Percentiles rank a stretch among this genome's conserved stretches.
These are phyloP conservation scores for Drosophila parvula DNA, from an alignment of 1,140 invertebrate species.

Conservation along the genomic window DNA sequence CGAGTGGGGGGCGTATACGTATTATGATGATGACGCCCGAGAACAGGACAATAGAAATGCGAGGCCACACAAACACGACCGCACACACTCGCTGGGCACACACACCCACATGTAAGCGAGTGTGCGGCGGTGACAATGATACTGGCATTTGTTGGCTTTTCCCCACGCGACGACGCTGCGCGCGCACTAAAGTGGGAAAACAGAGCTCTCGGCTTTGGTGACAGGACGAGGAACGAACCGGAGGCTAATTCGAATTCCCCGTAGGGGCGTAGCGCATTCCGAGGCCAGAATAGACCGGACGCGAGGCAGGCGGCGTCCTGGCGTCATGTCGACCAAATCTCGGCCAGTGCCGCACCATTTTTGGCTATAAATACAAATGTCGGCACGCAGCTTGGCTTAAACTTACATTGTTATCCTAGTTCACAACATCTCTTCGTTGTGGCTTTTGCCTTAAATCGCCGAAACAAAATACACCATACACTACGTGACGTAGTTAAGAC, in stretches of 20 bases:
- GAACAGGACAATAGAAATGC: slow-evolving; percentile 53
- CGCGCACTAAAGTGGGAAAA: slow-evolving; percentile 52
- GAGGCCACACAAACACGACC: slow-evolving; percentile 49
- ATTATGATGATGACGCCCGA: slow-evolving; percentile 52
- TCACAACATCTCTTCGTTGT: slow-evolving; percentile 58
- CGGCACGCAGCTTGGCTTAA: slow-evolving; percentile 78
- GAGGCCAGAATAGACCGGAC: slow-evolving; percentile 55
- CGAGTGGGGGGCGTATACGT: slow-evolving; percentile 36
- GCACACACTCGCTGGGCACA: slow-evolving; percentile 13
- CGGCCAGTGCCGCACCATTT: slow-evolving; percentile 50
- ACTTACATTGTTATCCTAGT: slow-evolving; percentile 82
- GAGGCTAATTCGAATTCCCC: slow-evolving; percentile 51
- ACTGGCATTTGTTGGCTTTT: slow-evolving; percentile 42
- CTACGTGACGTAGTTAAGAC: slow-evolving; percentile 65
- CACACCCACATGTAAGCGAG: slow-evolving; percentile 31
- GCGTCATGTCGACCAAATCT: slow-evolving; percentile 72
- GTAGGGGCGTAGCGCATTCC: slow-evolving; percentile 63
- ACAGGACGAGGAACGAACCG: slow-evolving; percentile 44
- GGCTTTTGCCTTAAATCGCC: slow-evolving; percentile 8
- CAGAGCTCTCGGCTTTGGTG: slow-evolving; percentile 65
- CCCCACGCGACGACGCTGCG: slow-evolving; percentile 52
- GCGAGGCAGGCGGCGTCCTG: slow-evolving; percentile 39
- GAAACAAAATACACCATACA: slow-evolving; percentile 34
- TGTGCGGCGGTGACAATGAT: slow-evolving; percentile 57
- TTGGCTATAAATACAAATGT: slow-evolving; percentile 83